phyloP scores from a whole-genome alignment of 2,888 invertebrate species.

The Pomacea canaliculata region DNA sequence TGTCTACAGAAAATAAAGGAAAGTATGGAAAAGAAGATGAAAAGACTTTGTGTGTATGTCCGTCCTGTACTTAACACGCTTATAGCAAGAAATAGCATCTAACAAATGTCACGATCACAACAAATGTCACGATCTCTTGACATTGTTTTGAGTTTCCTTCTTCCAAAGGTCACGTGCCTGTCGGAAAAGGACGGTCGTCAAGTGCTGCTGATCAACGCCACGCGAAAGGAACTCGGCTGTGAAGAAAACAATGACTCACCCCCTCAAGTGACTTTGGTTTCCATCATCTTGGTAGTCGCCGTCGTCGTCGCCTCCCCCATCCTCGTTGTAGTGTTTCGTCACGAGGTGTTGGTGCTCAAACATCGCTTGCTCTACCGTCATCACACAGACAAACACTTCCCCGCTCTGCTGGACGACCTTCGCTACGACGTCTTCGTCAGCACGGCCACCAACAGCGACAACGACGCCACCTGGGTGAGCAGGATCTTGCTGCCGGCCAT shows the following conservation, averaged over 20 bases:
- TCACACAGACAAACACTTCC: neutral
- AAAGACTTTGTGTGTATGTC: no score
- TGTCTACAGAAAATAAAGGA: no score
- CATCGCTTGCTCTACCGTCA: neutral
- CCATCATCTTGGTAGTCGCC: neutral
- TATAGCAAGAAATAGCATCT: no score
- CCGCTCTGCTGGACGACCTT: neutral
- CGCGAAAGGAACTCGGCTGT: conserved; percentile 1
- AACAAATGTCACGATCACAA: no score
- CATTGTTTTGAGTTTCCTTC: no score
- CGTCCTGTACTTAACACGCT: no score
- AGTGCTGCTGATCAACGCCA: conserved; percentile 1
- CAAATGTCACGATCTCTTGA: no score
- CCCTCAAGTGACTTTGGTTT: neutral
- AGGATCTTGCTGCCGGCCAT: neutral
- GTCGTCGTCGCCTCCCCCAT: neutral
- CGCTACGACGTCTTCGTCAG: conserved; percentile 19
- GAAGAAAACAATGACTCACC: neutral
- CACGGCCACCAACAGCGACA: neutral
- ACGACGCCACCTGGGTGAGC: conserved; percentile 8
- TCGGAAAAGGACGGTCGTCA: neutral
- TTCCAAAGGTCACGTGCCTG: neutral
- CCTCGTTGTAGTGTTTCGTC: conserved; percentile 3
- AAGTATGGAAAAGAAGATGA: no score
- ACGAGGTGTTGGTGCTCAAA: conserved; percentile 2